Conservation (phyloP, 2,113 vertebrate genomes). For the Morone chrysops region DNA sequence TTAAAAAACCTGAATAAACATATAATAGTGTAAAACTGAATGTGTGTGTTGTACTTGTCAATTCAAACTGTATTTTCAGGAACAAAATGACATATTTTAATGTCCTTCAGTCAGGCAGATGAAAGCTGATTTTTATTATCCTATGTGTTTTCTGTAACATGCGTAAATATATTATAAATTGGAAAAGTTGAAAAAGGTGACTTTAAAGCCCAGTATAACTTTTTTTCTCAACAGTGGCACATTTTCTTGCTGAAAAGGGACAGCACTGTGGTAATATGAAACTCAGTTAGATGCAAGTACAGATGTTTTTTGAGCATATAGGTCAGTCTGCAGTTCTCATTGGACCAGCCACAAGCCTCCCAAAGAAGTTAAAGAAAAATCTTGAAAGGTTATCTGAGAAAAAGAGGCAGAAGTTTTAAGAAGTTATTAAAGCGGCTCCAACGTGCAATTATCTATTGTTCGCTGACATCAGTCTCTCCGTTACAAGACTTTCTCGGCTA, state of each 20-base stretch:
- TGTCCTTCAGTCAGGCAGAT: neutral
- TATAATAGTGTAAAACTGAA: neutral
- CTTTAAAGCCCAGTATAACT: conserved; percentile 12
- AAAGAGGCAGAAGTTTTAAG: neutral
- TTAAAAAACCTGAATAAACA: conserved; percentile 11
- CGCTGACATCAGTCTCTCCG: conserved; percentile 12
- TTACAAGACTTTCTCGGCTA: neutral
- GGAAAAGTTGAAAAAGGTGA: conserved; percentile 18
- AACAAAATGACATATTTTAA: neutral
- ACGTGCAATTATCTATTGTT: conserved; percentile 7
- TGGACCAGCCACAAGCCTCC: neutral
- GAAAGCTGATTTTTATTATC: neutral
- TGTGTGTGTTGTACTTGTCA: neutral
- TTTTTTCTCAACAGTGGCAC: conserved; percentile 31
- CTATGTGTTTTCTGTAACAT: neutral
- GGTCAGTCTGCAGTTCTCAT: conserved; percentile 29
- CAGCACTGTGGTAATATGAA: conserved; percentile 37
- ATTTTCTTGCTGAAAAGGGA: conserved; percentile 46
- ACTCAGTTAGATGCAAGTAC: conserved; percentile 34
- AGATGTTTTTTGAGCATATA: conserved; percentile 28
- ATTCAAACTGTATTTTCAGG: neutral
- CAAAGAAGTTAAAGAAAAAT: neutral
- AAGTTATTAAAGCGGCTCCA: neutral
- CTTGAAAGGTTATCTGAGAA: conserved; percentile 1
- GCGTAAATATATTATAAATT: neutral